Base-by-base conservation (phyloP, 2,797 vertebrate species). In the Chelon labrosus region DNA sequence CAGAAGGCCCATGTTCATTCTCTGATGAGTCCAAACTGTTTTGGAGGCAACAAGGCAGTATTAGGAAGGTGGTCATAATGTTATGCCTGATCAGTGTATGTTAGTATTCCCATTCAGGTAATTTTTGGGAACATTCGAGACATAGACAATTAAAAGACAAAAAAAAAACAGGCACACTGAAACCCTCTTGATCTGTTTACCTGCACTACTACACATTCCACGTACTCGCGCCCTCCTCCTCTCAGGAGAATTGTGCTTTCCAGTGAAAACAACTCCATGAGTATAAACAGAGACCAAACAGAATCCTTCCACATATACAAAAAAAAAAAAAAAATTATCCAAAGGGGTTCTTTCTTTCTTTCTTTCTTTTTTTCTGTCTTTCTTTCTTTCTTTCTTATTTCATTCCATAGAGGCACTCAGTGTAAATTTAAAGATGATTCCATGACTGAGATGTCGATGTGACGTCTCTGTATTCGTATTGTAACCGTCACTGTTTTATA, bases 221-320 rank as follows among this genome's bases (percentile, higher is more conserved):
- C 10, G 37, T 17, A 6, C 42, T 13, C 12, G 0, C 7, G 16
- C 5, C 19, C 49, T 37, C 17, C 17, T 44, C 39, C 19, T 7
- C 54, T 69, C 51, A 46, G 66, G 37, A 71, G 47, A 49, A 22
- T 51, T 27, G 14, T 39, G 13, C 19, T 47, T 27, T 47, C 14
- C 25, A 25, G 5, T 31, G 51, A 22, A 56, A 55, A 49, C 38
- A 27, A 27, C 10, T 38, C n/a, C 4, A 14, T 41, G 41, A 42
- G 41, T 2, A 42, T 5, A 42, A 42, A 42, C 41, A 1, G 12
- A 42, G 51, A 56, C 61, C 50, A 53, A 55, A 53, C 31, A 46
- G 5, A 56, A 51, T 13, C 56, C 55, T 69, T 87, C 85, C 80
- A 39, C 12, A 35, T 41, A 17, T 41, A 17, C 51, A n/a, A n/a